A percentile compares a stretch with the other conserved stretches of the same genome.
phyloP scores from a whole-genome alignment of 2,888 invertebrate genomes.

The Steinernema scapterisci region DNA sequence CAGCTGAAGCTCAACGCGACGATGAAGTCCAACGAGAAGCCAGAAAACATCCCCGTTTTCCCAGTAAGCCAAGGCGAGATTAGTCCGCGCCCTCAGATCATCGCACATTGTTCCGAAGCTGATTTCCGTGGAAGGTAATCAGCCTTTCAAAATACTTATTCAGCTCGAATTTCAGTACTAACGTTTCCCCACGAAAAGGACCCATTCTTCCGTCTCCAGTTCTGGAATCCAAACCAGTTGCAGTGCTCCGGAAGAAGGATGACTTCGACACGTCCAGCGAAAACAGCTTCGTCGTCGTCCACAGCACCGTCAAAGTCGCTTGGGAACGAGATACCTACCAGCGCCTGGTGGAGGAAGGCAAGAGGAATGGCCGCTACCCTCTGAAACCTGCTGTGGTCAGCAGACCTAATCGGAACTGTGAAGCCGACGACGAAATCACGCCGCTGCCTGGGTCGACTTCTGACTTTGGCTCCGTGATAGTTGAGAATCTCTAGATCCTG shows the following conservation, averaged over 20 bases:
- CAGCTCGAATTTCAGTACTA: not conserved
- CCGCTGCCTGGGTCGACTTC: not conserved
- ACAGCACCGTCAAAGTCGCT: conserved; percentile 35
- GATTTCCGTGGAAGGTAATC: conserved; percentile 22
- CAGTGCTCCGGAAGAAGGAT: not conserved
- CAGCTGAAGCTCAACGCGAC: not conserved
- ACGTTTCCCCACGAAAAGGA: not conserved
- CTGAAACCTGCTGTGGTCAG: not conserved
- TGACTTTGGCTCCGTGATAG: not conserved
- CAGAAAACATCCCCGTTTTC: too few species aligned
- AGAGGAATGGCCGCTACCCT: not conserved
- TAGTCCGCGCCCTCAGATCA: not conserved
- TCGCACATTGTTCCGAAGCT: conserved; percentile 13
- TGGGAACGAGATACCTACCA: conserved; percentile 38
- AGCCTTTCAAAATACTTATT: not conserved
- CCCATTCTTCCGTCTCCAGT: not conserved
- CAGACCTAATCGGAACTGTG: not conserved
- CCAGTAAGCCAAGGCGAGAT: not conserved
- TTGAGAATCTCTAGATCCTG: not conserved
- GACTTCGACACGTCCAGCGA: conserved; percentile 34
- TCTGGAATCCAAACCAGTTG: not conserved
- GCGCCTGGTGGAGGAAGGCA: conserved; percentile 22
- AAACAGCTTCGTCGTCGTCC: conserved; percentile 34
- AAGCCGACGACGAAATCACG: conserved; percentile 7
- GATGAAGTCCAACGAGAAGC: not conserved